Conservation (phyloP, 2,888 invertebrate genomes). For the Polydrusus cervinus region DNA sequence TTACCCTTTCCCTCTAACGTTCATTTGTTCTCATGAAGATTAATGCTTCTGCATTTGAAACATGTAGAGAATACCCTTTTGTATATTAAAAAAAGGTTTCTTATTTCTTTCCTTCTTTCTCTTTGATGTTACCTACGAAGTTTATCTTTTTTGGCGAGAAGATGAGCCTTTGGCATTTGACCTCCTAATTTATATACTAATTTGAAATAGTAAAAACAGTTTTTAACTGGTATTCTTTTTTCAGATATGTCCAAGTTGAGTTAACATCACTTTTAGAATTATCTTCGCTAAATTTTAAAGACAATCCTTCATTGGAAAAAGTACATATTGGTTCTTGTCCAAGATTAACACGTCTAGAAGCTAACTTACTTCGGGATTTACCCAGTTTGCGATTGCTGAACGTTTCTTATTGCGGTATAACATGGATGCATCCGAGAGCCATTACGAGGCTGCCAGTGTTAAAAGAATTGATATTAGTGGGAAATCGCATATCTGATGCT, state of each 20-base stretch:
- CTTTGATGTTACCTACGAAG: too few species aligned
- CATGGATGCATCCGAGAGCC: conserved; percentile 85
- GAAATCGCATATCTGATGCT: conserved; percentile 85
- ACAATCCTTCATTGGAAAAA: conserved; percentile 82
- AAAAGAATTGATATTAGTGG: conserved; percentile 79
- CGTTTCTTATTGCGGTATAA: conserved; percentile 84
- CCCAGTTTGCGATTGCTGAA: conserved; percentile 81
- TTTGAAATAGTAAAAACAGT: too few species aligned
- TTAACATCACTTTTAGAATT: conserved; percentile 80
- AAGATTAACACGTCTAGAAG: conserved; percentile 80
- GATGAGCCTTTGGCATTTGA: too few species aligned
- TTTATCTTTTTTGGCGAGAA: too few species aligned
- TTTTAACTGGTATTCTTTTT: not conserved
- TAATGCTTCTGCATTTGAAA: too few species aligned
- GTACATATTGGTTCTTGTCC: conserved; percentile 83
- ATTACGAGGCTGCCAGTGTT: conserved; percentile 82
- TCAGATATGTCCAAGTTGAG: conserved; percentile 82
- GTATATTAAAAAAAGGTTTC: too few species aligned
- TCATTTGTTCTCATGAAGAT: too few species aligned
- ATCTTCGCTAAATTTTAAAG: conserved; percentile 80
- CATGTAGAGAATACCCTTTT: too few species aligned
- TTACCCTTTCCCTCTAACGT: too few species aligned
- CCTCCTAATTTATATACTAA: too few species aligned
- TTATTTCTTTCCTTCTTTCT: too few species aligned
- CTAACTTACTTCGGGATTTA: conserved; percentile 78